These are phyloP conservation scores for Pegea sp. DNA, from an alignment of 23 tunicate genomes.

Conservation along the genomic window DNA sequence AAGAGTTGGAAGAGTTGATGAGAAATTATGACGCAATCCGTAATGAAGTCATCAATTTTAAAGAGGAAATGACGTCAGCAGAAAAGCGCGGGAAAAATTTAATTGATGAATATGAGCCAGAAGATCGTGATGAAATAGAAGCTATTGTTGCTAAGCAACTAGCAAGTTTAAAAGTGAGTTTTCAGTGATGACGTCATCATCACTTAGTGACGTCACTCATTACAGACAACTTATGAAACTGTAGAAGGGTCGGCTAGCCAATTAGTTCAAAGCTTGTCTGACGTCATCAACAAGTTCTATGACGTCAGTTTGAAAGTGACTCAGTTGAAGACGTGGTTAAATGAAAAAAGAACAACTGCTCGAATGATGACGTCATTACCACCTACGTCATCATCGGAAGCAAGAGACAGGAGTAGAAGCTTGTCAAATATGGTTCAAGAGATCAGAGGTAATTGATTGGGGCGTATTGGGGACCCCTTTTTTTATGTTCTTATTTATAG, in stretches of 20 bases:
- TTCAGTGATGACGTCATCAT: not conserved
- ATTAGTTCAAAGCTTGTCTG: constrained; percentile 19
- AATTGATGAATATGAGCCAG: constrained; percentile 21
- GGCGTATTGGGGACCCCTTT: not conserved
- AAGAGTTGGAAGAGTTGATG: constrained; percentile 30
- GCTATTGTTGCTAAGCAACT: constrained; percentile 24
- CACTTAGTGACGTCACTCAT: too few relatives aligned
- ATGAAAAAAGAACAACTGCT: constrained; percentile 25
- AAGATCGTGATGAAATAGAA: constrained; percentile 19
- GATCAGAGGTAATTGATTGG: constrained; percentile 23
- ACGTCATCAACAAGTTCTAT: constrained; percentile 21
- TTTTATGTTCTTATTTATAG: too few relatives aligned
- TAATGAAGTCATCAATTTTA: constrained; percentile 38
- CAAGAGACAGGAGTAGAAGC: constrained; percentile 27
- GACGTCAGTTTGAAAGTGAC: constrained; percentile 39
- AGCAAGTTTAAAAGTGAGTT: constrained; percentile 18
- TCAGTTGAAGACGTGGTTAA: constrained; percentile 39
- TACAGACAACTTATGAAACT: constrained; percentile 57
- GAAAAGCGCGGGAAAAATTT: constrained; percentile 10
- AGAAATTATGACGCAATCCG: constrained; percentile 26
- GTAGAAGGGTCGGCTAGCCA: constrained; percentile 39
- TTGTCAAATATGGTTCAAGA: constrained; percentile 23
- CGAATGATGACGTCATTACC: constrained; percentile 14
- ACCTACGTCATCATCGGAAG: constrained; percentile 26
- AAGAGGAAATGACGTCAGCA: constrained; percentile 20